phyloP scores from a whole-genome alignment of 1,140 invertebrate species.

The Thalassaphorura encarpata region DNA sequence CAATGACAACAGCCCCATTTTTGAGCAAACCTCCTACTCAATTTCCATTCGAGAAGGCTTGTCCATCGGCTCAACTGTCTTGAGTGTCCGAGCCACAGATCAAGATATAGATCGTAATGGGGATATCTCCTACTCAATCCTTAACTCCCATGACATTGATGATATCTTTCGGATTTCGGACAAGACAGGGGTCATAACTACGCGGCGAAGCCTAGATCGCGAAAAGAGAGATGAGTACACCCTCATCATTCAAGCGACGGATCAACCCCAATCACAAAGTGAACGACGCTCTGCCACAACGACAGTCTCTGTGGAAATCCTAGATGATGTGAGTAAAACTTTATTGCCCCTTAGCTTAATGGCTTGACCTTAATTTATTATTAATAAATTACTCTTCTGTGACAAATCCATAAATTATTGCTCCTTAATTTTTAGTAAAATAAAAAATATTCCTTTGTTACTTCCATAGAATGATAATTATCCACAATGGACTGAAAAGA shows the following conservation, averaged over 20 bases:
- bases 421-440: no score
- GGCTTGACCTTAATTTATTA: no score
- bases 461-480: conserved; percentile 98
- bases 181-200: conserved; percentile 71
- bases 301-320: conserved; percentile 61
- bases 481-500: conserved; percentile 82
- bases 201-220: conserved; percentile 69
- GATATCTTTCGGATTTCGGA: conserved; percentile 69
- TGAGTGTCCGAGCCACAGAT: conserved; percentile 84
- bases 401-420: no score
- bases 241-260: conserved; percentile 65
- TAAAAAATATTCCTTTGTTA: no score
- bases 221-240: conserved; percentile 80
- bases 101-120: conserved; percentile 81
- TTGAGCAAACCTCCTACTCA: conserved; percentile 71
- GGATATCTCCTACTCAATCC: conserved; percentile 41
- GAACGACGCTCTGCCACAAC: conserved; percentile 63
- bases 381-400: no score
- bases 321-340: no score
- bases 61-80: conserved; percentile 74
- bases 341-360: conserved; percentile 97
- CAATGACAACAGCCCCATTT: conserved; percentile 86
- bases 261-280: conserved; percentile 60
- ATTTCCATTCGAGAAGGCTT: conserved; percentile 71
- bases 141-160: conserved; percentile 42